A percentile compares a stretch with the other conserved stretches of the same genome.
Conservation (phyloP, 2,113 vertebrate species). For the Phrynocephalus versicolor region DNA sequence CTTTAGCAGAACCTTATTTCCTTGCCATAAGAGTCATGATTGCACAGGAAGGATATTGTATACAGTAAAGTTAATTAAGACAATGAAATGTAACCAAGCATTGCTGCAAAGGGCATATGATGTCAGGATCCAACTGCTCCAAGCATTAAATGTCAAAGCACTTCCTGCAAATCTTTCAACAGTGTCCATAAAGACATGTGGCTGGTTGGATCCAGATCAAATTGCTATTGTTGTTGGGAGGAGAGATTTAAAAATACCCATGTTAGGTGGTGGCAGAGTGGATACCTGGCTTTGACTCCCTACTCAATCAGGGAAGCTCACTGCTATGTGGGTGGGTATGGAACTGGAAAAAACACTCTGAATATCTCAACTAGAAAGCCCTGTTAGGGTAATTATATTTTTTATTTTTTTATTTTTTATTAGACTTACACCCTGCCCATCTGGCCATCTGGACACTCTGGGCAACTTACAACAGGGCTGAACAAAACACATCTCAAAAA, state of each 20-base stretch:
- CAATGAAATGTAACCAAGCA: slow-evolving; percentile 4
- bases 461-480: too few species aligned
- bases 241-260: slow-evolving; percentile 31
- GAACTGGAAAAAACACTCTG: too few species aligned
- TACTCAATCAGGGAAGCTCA: too few species aligned
- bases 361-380: too few species aligned
- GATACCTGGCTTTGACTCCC: neutral
- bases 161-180: slow-evolving; percentile 23
- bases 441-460: too few species aligned
- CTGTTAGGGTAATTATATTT: too few species aligned
- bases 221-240: slow-evolving; percentile 6
- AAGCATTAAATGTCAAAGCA: neutral
- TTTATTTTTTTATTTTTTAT: too few species aligned
- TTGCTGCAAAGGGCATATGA: neutral
- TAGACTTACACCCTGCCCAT: too few species aligned
- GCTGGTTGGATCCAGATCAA: slow-evolving; percentile 29
- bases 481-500: too few species aligned
- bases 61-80: slow-evolving; percentile 18
- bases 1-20: neutral
- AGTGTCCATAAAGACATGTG: neutral
- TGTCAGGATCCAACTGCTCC: slow-evolving; percentile 28
- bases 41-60: neutral
- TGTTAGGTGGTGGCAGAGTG: neutral
- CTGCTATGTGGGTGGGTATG: too few species aligned
- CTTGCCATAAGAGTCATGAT: slow-evolving; percentile 1